phyloP scores from a whole-genome alignment of 2,113 vertebrate genomes.

The Elaphurus davidianus region DNA sequence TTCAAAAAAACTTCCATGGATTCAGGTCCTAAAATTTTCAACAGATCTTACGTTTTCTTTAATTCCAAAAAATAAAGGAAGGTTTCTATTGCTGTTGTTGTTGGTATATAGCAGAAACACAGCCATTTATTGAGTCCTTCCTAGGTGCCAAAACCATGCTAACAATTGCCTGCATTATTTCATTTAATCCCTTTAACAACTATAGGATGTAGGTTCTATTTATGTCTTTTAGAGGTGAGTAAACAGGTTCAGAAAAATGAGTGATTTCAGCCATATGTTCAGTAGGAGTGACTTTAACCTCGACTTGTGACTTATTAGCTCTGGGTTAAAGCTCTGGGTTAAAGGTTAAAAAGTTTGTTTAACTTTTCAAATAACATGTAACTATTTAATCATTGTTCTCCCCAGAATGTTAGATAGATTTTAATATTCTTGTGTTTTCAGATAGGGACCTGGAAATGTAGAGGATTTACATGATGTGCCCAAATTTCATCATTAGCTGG shows the following conservation, averaged over 20 bases:
- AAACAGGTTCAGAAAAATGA: not conserved
- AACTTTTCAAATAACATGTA: not conserved
- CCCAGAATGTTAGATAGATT: not conserved
- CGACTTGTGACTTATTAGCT: no score
- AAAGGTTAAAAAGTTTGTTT: no score
- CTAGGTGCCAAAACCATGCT: not conserved
- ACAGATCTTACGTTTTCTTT: not conserved
- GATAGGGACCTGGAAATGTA: not conserved
- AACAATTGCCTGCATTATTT: not conserved
- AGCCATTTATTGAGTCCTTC: not conserved
- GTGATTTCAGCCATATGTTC: not conserved
- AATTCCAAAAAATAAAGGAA: not conserved
- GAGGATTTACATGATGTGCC: not conserved
- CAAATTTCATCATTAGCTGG: not conserved
- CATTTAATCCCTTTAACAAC: not conserved
- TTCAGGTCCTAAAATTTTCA: not conserved
- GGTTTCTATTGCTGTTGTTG: not conserved
- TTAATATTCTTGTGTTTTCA: not conserved
- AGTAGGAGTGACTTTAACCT: not conserved
- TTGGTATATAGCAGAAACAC: not conserved
- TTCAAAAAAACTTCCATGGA: not conserved
- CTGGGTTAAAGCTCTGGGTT: no score
- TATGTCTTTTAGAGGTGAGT: not conserved
- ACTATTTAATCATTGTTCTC: not conserved
- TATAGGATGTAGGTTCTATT: not conserved